Evolutionary conservation across 2,888 invertebrate species (phyloP).

Genomic region (Watsonalla cultraria): DNA sequence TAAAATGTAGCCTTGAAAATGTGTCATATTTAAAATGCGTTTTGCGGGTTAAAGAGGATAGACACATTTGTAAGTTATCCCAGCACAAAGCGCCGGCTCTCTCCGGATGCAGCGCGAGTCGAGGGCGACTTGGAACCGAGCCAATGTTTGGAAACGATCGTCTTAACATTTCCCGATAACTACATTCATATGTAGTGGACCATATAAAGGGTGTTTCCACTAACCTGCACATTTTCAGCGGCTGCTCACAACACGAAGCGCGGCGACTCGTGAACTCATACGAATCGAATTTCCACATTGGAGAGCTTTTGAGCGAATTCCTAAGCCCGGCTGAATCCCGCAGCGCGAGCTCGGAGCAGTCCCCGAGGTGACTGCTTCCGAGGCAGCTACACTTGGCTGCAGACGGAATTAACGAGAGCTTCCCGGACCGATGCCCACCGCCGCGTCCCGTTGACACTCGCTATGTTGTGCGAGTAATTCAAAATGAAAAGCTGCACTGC

Average conservation of each 20-base stretch:
- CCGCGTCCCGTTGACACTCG: slow-evolving; percentile 28
- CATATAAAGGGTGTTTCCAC: slow-evolving; percentile 54
- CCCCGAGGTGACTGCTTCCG: slow-evolving; percentile 47
- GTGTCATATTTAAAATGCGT: no score
- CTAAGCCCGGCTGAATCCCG: slow-evolving; percentile 33
- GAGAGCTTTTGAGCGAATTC: slow-evolving; percentile 26
- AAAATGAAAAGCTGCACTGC: slow-evolving; percentile 27
- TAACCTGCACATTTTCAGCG: slow-evolving; percentile 39
- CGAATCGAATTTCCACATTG: slow-evolving; percentile 49
- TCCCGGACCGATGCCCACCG: slow-evolving; percentile 34
- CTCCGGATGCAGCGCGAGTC: slow-evolving; percentile 28
- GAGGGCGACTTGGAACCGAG: slow-evolving; percentile 45
- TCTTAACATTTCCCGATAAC: slow-evolving; percentile 56
- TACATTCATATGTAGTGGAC: slow-evolving; percentile 49
- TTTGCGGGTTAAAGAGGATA: slow-evolving; percentile 4
- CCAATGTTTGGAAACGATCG: slow-evolving; percentile 59
- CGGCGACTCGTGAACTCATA: slow-evolving; percentile 54
- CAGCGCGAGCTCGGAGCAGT: slow-evolving; percentile 26
- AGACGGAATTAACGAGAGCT: slow-evolving; percentile 46
- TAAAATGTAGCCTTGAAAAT: no score
- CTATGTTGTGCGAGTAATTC: slow-evolving; percentile 30
- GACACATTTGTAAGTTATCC: slow-evolving; percentile 25
- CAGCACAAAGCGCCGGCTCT: slow-evolving; percentile 14
- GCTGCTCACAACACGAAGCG: slow-evolving; percentile 34
- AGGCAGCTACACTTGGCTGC: slow-evolving; percentile 46